phyloP scores from a whole-genome alignment of 2,888 invertebrate species.

The Tipula confusa region DNA sequence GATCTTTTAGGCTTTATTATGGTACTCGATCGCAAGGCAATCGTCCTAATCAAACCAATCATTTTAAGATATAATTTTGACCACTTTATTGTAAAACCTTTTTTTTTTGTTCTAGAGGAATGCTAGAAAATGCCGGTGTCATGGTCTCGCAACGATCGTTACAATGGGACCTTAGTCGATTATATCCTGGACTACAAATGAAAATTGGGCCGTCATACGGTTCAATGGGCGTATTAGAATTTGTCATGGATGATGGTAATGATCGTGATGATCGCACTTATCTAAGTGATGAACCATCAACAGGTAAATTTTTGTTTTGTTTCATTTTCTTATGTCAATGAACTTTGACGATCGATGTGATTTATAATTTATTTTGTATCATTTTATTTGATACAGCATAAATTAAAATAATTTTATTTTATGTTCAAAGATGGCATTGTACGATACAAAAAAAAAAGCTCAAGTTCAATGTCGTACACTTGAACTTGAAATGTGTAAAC shows the following conservation, averaged over 20 bases:
- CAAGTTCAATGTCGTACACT: neutral
- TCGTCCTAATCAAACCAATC: too few relatives aligned
- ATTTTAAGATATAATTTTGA: too few relatives aligned
- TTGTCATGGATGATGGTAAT: slow-evolving; percentile 61
- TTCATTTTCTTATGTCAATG: neutral
- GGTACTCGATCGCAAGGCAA: too few relatives aligned
- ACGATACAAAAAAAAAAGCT: too few relatives aligned
- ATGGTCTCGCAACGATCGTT: slow-evolving; percentile 67
- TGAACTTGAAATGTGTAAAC: neutral
- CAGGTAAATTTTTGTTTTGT: slow-evolving; percentile 39
- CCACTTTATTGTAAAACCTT: too few relatives aligned
- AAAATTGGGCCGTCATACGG: slow-evolving; percentile 66
- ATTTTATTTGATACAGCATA: neutral
- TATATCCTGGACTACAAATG: slow-evolving; percentile 73
- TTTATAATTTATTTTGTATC: neutral
- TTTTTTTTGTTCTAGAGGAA: too few relatives aligned
- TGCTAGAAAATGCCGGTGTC: slow-evolving; percentile 63
- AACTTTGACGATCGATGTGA: neutral
- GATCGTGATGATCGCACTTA: slow-evolving; percentile 54
- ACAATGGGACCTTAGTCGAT: slow-evolving; percentile 66
- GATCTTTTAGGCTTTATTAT: too few relatives aligned
- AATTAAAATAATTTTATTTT: too few relatives aligned
- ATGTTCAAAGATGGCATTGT: neutral
- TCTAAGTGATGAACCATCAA: slow-evolving; percentile 42
- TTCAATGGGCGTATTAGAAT: slow-evolving; percentile 69